Conservation (phyloP, 2,113 vertebrate species). For the Hemichromis elongatus region DNA sequence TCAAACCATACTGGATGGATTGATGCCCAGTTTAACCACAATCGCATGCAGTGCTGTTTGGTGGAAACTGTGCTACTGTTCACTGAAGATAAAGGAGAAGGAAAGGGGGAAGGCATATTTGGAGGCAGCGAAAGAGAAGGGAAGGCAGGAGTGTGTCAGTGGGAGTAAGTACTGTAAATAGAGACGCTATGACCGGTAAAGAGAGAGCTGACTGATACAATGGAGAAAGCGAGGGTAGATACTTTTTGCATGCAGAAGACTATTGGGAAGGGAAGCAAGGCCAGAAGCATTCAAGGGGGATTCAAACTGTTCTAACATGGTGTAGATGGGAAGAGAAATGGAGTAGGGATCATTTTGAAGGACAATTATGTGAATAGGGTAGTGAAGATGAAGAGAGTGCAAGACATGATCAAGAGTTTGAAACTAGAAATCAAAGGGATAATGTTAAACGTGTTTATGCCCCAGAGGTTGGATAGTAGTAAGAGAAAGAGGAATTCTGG, state of each 20-base stretch:
- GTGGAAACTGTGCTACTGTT: background rate
- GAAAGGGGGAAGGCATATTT: background rate
- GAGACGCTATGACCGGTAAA: background rate
- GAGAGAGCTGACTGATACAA: background rate
- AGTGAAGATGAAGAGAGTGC: background rate
- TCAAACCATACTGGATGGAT: background rate
- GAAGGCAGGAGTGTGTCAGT: background rate
- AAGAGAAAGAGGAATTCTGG: background rate
- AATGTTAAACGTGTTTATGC: background rate
- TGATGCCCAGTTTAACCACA: background rate
- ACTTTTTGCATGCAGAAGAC: background rate
- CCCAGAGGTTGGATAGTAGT: background rate
- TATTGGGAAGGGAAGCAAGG: background rate
- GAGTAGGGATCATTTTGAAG: background rate
- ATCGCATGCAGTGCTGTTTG: background rate
- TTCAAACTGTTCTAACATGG: background rate
- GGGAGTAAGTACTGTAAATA: background rate
- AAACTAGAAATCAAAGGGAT: background rate
- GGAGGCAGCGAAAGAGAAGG: background rate
- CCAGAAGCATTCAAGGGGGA: background rate
- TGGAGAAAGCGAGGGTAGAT: background rate
- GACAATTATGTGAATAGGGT: background rate
- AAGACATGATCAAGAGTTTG: background rate
- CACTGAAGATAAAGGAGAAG: background rate
- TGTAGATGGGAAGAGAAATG: background rate